phyloP scores from a whole-genome alignment of 1,140 invertebrate species.

The Belonocnema kinseyi region DNA sequence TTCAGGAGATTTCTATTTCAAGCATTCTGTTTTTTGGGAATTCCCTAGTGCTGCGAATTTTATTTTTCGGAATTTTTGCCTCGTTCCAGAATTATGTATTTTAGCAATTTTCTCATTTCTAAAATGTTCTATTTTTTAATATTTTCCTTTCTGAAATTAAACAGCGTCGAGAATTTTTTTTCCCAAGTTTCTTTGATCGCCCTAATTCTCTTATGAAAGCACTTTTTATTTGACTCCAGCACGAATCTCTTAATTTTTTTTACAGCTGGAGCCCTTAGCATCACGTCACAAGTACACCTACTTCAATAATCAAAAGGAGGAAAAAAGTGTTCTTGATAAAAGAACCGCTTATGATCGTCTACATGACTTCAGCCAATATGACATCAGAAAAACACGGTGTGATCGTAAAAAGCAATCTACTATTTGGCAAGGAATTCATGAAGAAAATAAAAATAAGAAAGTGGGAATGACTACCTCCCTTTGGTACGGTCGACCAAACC shows the following conservation, averaged over 20 bases:
- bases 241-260: constrained; percentile 6
- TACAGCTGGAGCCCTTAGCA: constrained; percentile 56
- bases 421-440: constrained; percentile 61
- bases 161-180: no score
- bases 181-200: no score
- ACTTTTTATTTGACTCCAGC: no score
- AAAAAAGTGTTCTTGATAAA: constrained; percentile 33
- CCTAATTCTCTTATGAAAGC: no score
- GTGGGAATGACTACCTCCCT: constrained; percentile 57
- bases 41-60: no score
- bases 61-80: no score
- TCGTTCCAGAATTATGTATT: no score
- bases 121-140: no score
- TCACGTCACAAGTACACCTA: constrained; percentile 57
- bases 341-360: constrained; percentile 62
- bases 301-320: constrained; percentile 52
- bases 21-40: no score
- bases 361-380: constrained; percentile 52
- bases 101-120: no score
- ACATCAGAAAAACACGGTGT: constrained; percentile 57
- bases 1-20: no score
- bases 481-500: constrained; percentile 62
- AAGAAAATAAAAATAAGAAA: constrained; percentile 59
- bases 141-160: no score
- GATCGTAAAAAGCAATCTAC: constrained; percentile 52